These are phyloP conservation scores for Saxidomus purpurata DNA, from an alignment of 1,140 invertebrate genomes.

Conservation along the genomic window DNA sequence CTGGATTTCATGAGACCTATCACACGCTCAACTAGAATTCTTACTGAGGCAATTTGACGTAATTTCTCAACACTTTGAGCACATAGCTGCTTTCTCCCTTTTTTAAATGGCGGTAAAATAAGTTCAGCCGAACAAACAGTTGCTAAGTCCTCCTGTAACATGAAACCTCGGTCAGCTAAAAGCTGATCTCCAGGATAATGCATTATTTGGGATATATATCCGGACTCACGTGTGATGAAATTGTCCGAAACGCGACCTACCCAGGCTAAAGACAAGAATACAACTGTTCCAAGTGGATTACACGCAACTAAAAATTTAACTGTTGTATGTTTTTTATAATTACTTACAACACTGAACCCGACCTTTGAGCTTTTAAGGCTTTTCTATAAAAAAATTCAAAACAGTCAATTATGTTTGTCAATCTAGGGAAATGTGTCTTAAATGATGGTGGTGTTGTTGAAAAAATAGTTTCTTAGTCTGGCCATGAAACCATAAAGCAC, in stretches of 20 bases:
- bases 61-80: conserved; percentile 67
- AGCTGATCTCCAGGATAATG: conserved; percentile 65
- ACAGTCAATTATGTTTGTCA: conserved; percentile 70
- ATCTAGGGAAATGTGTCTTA: conserved; percentile 61
- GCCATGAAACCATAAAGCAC: conserved; percentile 64
- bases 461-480: conserved; percentile 53
- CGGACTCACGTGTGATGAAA: conserved; percentile 48
- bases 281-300: conserved; percentile 62
- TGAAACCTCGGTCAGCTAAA: conserved; percentile 70
- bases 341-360: conserved; percentile 60
- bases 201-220: conserved; percentile 36
- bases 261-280: conserved; percentile 15
- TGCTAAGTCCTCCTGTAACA: conserved; percentile 66
- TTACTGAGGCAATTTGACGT: conserved; percentile 50
- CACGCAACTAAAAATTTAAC: conserved; percentile 68
- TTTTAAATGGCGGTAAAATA: conserved; percentile 70
- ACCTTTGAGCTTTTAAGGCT: conserved; percentile 62
- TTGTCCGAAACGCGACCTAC: conserved; percentile 70
- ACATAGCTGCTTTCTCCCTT: conserved; percentile 72
- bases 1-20: conserved; percentile 71
- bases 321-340: conserved; percentile 70
- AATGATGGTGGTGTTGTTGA: conserved; percentile 55
- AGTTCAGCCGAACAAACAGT: conserved; percentile 63
- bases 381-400: conserved; percentile 75
- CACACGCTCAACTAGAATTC: conserved; percentile 69